Evolutionary conservation across 64 coral and sea anemone genomes (phyloP).

Genomic region (Anthopleura sola): DNA sequence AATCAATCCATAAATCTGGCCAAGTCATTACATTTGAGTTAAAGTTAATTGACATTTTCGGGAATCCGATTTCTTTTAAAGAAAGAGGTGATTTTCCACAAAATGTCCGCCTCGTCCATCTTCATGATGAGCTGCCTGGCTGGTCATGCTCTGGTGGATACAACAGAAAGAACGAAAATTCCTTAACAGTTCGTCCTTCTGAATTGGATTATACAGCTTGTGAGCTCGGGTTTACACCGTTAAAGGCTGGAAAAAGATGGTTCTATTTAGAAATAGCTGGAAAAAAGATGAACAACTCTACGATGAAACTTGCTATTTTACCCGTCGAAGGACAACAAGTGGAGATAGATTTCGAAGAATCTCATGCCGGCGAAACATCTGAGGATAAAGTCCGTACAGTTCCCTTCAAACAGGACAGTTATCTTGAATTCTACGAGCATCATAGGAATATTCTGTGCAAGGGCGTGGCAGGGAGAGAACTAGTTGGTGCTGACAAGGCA

Average conservation of each 20-base stretch:
- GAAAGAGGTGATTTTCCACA: background rate
- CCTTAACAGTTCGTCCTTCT: background rate
- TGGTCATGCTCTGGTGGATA: background rate
- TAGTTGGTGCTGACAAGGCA: conserved; percentile 40
- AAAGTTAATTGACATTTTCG: background rate
- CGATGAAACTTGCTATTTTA: background rate
- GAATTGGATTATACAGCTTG: background rate
- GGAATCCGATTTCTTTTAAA: background rate
- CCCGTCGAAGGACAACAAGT: background rate
- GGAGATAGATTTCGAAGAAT: background rate
- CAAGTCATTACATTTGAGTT: background rate
- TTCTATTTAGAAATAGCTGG: background rate
- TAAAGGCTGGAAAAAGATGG: background rate
- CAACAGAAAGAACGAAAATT: background rate
- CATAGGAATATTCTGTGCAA: background rate
- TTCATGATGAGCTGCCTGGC: background rate
- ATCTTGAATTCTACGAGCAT: background rate
- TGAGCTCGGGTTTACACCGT: background rate
- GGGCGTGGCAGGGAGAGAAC: background rate
- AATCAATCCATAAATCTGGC: background rate
- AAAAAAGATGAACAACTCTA: background rate
- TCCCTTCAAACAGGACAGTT: background rate
- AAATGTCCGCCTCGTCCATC: background rate
- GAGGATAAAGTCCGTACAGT: background rate
- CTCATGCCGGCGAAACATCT: background rate